Percentiles rank a stretch among this genome's conserved stretches.
Conservation (phyloP, 1,140 invertebrate species). For the Atta colombica region DNA sequence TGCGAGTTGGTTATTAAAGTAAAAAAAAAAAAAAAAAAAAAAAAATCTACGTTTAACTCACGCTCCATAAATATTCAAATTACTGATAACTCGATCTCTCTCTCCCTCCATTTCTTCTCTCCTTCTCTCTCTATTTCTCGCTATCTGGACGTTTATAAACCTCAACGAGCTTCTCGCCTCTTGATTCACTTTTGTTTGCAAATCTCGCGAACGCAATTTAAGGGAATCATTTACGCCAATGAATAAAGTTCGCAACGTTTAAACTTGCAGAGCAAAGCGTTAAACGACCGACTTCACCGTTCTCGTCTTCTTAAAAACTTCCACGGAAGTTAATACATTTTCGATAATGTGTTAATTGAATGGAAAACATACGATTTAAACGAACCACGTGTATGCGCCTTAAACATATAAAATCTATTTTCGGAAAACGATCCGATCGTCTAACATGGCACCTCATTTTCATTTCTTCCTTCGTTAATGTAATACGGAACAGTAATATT, state of each 20-base stretch:
- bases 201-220: constrained; percentile 73
- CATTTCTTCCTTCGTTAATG: neutral
- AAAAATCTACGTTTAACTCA: constrained; percentile 61
- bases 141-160: constrained; percentile 66
- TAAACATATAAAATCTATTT: neutral
- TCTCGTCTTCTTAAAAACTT: neutral
- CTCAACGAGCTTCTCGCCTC: constrained; percentile 64
- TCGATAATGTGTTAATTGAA: constrained; percentile 47
- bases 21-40: constrained; percentile 65
- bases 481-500: neutral
- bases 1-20: constrained; percentile 73
- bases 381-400: neutral
- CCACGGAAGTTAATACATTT: constrained; percentile 7
- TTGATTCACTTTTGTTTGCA: constrained; percentile 76
- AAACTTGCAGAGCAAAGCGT: constrained; percentile 25
- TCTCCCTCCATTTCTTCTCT: neutral
- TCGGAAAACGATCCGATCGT: neutral
- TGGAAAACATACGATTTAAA: constrained; percentile 5
- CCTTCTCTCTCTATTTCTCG: neutral
- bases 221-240: constrained; percentile 75
- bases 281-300: constrained; percentile 18
- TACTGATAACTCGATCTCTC: constrained; percentile 70
- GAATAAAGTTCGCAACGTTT: constrained; percentile 57
- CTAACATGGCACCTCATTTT: neutral
- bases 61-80: constrained; percentile 78